A percentile compares a stretch with the other conserved stretches of the same genome.
These are phyloP conservation scores for Thaumetopoea pityocampa DNA, from an alignment of 1,140 invertebrate species.

Conservation along the genomic window DNA sequence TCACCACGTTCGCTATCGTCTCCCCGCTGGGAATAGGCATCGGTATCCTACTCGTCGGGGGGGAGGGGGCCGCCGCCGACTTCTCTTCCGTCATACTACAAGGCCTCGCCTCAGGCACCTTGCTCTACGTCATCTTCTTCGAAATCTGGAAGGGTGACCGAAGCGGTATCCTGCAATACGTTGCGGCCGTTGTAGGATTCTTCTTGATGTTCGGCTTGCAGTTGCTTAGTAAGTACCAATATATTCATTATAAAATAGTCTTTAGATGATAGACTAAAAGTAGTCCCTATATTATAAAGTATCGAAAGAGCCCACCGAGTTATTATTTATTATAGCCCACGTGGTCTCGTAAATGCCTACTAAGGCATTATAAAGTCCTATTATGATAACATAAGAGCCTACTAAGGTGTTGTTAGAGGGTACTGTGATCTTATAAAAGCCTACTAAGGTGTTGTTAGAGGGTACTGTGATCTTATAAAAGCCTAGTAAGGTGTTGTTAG, in stretches of 20 bases:
- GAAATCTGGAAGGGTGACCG: constrained; percentile 89
- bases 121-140: constrained; percentile 94
- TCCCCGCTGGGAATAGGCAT: constrained; percentile 87
- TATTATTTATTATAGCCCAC: too few relatives aligned
- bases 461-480: too few relatives aligned
- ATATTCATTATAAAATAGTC: background rate
- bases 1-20: constrained; percentile 86
- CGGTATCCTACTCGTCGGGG: constrained; percentile 80
- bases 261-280: background rate
- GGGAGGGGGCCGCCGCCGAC: constrained; percentile 75
- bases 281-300: too few relatives aligned
- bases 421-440: too few relatives aligned
- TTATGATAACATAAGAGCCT: too few relatives aligned
- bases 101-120: constrained; percentile 90
- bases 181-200: constrained; percentile 85
- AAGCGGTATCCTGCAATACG: constrained; percentile 82
- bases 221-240: constrained; percentile 82
- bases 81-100: constrained; percentile 83
- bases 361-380: too few relatives aligned
- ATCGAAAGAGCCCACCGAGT: too few relatives aligned
- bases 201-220: constrained; percentile 86
- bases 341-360: too few relatives aligned
- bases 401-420: too few relatives aligned
- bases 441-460: too few relatives aligned
- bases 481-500: too few relatives aligned